Evolutionary conservation across 2,797 vertebrate species (phyloP).

Genomic region (Glyptemys insculpta): DNA sequence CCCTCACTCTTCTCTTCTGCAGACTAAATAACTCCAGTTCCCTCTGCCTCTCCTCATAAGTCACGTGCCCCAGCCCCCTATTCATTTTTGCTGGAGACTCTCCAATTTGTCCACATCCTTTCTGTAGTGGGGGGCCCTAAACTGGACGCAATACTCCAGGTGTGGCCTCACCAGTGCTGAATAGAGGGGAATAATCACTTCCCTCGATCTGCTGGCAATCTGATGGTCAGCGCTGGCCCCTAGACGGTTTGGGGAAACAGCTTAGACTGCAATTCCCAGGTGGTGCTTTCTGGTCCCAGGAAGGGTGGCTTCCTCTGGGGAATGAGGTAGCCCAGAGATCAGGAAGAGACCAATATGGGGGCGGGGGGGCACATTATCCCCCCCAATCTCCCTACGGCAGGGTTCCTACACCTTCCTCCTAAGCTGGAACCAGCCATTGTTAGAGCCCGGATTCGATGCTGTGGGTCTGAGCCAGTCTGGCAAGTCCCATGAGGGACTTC

Average conservation of each 20-base stretch:
- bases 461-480: background rate
- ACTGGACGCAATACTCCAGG: too few relatives aligned
- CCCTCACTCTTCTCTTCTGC: too few relatives aligned
- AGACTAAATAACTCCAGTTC: too few relatives aligned
- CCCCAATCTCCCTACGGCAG: background rate
- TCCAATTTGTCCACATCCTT: too few relatives aligned
- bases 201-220: too few relatives aligned
- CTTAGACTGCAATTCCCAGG: background rate
- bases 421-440: background rate
- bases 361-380: background rate
- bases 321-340: background rate
- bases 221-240: background rate
- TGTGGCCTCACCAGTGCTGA: too few relatives aligned
- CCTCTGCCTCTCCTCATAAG: too few relatives aligned
- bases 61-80: too few relatives aligned
- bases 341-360: background rate
- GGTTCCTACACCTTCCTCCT: background rate
- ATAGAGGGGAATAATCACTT: too few relatives aligned
- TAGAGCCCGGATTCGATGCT: background rate
- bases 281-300: background rate
- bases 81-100: too few relatives aligned
- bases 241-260: background rate
- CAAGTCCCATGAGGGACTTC: background rate
- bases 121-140: too few relatives aligned
- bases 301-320: background rate